Evolutionary conservation across 2,113 vertebrate species (phyloP).

Genomic region (Sorex fumeus): DNA sequence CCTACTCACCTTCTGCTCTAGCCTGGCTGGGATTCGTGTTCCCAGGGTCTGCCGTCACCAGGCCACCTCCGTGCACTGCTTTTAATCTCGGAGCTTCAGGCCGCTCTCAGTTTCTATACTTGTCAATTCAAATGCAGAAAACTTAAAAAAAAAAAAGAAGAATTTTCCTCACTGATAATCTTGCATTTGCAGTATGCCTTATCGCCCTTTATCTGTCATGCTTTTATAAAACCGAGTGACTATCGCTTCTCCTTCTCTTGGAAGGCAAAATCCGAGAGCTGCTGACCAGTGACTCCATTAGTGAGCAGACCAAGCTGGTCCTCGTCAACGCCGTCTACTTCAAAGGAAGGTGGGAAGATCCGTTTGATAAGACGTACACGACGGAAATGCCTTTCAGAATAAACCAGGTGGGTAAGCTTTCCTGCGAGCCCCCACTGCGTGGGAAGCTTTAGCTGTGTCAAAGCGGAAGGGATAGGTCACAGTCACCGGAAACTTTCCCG

Average conservation of each 20-base stretch:
- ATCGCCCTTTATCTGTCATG: not conserved
- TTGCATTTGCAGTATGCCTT: not conserved
- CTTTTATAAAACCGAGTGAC: not conserved
- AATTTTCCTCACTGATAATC: not conserved
- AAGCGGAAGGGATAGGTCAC: not conserved
- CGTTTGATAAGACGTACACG: constrained; percentile 87
- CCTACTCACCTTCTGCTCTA: not conserved
- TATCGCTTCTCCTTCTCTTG: not conserved
- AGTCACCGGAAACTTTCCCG: not conserved
- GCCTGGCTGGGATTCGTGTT: too few relatives aligned
- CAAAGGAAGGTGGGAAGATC: constrained; percentile 93
- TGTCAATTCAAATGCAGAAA: not conserved
- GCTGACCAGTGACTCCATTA: constrained; percentile 86
- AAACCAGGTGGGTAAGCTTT: constrained; percentile 87
- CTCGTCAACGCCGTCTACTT: constrained; percentile 96
- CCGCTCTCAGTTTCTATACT: not conserved
- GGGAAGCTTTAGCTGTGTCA: not conserved
- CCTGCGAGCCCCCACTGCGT: not conserved
- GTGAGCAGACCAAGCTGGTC: constrained; percentile 88
- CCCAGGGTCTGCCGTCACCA: too few relatives aligned
- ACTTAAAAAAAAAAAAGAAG: not conserved
- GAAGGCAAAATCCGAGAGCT: constrained; percentile 95
- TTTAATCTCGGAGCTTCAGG: not conserved
- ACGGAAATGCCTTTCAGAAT: constrained; percentile 90
- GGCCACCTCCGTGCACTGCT: not conserved